Conservation (phyloP, 2,888 invertebrate genomes). For the Dynastes tityus region DNA sequence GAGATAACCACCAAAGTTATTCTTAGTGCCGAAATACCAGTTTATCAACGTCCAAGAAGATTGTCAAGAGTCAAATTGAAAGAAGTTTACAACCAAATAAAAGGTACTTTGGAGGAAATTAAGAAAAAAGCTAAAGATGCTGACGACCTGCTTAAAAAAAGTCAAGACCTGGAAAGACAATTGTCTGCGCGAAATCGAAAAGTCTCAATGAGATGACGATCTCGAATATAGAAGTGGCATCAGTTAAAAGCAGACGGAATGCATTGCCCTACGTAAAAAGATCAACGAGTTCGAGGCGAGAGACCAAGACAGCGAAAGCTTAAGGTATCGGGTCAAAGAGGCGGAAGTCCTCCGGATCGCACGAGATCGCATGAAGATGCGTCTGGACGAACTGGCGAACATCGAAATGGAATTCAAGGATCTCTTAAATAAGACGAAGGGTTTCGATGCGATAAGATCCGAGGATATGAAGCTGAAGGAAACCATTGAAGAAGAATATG, state of each 20-base stretch:
- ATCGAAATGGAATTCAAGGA: conserved; percentile 43
- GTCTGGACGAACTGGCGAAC: too few relatives aligned
- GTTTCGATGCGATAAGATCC: conserved; percentile 62
- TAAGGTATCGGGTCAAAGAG: conserved; percentile 59
- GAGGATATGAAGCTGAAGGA: conserved; percentile 56
- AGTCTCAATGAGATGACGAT: conserved; percentile 33
- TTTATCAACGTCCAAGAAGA: too few relatives aligned
- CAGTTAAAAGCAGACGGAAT: conserved; percentile 44
- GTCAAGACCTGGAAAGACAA: conserved; percentile 60
- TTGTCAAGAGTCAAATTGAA: too few relatives aligned
- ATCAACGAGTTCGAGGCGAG: conserved; percentile 46
- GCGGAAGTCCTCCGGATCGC: too few relatives aligned
- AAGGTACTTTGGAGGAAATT: too few relatives aligned
- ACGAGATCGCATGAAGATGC: too few relatives aligned
- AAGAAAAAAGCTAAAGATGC: too few relatives aligned
- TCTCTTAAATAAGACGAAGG: conserved; percentile 59
- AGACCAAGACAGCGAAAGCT: conserved; percentile 60
- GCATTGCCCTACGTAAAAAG: conserved; percentile 54
- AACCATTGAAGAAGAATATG: too few relatives aligned
- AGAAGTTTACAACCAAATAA: too few relatives aligned
- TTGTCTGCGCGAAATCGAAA: conserved; percentile 53
- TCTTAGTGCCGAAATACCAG: too few relatives aligned
- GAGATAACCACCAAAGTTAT: too few relatives aligned
- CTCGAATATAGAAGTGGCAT: conserved; percentile 34
- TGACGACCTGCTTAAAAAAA: neutral